A percentile compares a stretch with the other conserved stretches of the same genome.
phyloP scores from a whole-genome alignment of 2,797 vertebrate species.

The Sternotherus odoratus region DNA sequence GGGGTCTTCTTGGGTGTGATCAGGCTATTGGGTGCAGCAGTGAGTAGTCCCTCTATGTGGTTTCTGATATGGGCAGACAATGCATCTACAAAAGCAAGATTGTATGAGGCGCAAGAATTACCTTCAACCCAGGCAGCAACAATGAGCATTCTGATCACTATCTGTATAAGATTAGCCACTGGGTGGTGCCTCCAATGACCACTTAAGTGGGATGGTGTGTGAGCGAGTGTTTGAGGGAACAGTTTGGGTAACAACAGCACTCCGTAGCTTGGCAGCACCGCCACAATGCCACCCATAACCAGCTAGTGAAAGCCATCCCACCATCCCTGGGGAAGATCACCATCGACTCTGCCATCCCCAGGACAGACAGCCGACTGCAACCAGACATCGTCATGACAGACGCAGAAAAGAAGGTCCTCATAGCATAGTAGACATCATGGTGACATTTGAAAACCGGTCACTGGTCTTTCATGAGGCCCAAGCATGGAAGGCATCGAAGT shows the following conservation, averaged over 20 bases:
- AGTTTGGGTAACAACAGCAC: neutral
- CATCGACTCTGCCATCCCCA: too few species aligned
- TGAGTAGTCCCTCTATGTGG: neutral
- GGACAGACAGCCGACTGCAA: too few species aligned
- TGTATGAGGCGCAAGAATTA: neutral
- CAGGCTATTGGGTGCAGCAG: neutral
- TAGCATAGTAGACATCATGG: too few species aligned
- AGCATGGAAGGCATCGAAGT: too few species aligned
- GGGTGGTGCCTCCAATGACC: neutral
- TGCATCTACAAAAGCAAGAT: neutral
- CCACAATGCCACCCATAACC: too few species aligned
- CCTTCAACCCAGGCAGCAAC: neutral
- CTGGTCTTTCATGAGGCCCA: too few species aligned
- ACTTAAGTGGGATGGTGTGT: neutral
- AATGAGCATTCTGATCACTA: neutral
- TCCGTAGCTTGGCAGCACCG: too few species aligned
- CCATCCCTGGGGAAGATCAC: too few species aligned
- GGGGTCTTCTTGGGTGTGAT: neutral
- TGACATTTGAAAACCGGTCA: too few species aligned
- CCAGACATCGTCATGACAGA: too few species aligned
- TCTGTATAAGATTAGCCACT: neutral
- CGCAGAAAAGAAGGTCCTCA: too few species aligned
- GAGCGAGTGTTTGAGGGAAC: neutral
- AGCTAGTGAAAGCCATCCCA: too few species aligned
- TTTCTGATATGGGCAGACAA: neutral